Evolutionary conservation across 30 jellyfish, hydroid and myxozoan genomes (phyloP), one percentile per base, ranked within the genome.

Genomic region (Nemopilema nomurai): DNA sequence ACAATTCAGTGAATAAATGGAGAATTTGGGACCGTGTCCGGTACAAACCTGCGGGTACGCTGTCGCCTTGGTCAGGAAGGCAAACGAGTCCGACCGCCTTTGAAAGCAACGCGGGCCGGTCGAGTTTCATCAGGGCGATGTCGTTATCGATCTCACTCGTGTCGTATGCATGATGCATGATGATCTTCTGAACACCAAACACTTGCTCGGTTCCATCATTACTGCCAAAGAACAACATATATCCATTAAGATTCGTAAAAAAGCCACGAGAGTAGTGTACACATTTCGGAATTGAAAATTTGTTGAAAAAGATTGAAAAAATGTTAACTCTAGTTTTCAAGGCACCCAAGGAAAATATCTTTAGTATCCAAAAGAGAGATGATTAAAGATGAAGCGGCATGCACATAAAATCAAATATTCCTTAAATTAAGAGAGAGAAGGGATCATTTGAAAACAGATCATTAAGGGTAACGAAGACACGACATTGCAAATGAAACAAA

Each of bases 191-290:
- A 32, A 71, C 27, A 4, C 32, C 41, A 49, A 71, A 71, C 17
- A 71, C 57, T 8, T 71, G 81, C 57, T 71, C 81, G 4, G 81
- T 63, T 71, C 81, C 81, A 17, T 71, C 81, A 17, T 49, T 28
- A 24, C 81, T 71, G 65, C 19, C 31, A 71, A 23, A 23, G 17
- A 20, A 0, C 50, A 67, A 1, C 1, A n/a, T 17, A 18, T 19
- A 67, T 18, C 33, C 17, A 9, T 29, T 1, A 0, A 67, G 0
- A 7, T 29, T 23, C 0, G 28, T 51, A 20, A 51, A 17, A 29
- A 63, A 63, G 72, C 4, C 21, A 0, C 67, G 18, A 51, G 16
- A 20, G 67, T 16, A 16, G 67, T 51, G 16, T 9, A 51, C 18
- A 51, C 16, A 51, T 20, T 9, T 9, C 18, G 67, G 16, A 51